A percentile compares a stretch with the other conserved stretches of the same genome.
These are phyloP conservation scores for Seriola aureovittata DNA, from an alignment of 2,113 vertebrate species.

Conservation along the genomic window DNA sequence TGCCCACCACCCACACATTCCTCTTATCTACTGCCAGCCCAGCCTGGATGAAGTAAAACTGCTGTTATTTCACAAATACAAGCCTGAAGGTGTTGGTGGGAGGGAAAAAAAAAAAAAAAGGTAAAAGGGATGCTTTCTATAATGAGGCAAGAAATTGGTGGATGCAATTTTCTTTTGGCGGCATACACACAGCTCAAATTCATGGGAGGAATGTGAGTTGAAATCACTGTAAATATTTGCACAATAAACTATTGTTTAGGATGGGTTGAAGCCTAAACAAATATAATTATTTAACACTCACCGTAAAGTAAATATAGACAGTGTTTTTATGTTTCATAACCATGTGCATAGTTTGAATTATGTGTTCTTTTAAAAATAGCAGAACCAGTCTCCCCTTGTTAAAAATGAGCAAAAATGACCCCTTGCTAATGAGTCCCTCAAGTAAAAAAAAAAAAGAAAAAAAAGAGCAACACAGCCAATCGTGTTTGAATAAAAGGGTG, in stretches of 20 bases:
- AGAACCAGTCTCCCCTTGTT: constrained; percentile 2
- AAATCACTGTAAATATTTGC: constrained; percentile 37
- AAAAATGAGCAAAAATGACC: not conserved
- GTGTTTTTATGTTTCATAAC: not conserved
- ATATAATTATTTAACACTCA: not conserved
- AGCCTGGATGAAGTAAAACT: constrained; percentile 43
- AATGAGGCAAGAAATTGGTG: constrained; percentile 33
- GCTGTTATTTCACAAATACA: constrained; percentile 59
- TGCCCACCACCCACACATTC: constrained; percentile 57
- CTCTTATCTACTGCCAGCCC: constrained; percentile 69
- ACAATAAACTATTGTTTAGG: constrained; percentile 17
- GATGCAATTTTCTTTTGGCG: constrained; percentile 24
- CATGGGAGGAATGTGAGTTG: not conserved
- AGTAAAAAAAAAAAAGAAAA: constrained; percentile 10
- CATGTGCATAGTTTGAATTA: not conserved
- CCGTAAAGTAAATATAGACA: not conserved
- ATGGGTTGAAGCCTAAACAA: not conserved
- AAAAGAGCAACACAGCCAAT: constrained; percentile 8
- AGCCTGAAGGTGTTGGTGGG: constrained; percentile 34
- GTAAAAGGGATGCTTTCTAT: constrained; percentile 12
- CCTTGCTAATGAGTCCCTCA: constrained; percentile 8
- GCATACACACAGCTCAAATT: constrained; percentile 4
- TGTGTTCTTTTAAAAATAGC: constrained; percentile 7
- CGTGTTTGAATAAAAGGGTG: constrained; percentile 9
- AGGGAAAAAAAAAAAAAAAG: not conserved